Percentiles rank a stretch among this genome's conserved stretches.
phyloP scores from a whole-genome alignment of 2,797 vertebrate genomes.

The Centroberyx gerrardi region DNA sequence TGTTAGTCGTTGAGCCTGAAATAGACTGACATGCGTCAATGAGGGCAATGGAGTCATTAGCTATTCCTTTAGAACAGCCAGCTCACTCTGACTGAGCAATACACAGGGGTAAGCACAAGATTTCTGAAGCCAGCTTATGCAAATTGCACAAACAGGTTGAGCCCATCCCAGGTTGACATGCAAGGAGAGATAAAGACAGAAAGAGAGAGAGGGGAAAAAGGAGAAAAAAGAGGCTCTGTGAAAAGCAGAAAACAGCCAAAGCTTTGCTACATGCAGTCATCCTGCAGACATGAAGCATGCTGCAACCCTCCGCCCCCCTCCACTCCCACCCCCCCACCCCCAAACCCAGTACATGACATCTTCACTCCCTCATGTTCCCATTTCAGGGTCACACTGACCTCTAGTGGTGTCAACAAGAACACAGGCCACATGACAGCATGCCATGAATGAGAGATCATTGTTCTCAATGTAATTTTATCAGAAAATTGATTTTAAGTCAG shows the following conservation, averaged over 20 bases:
- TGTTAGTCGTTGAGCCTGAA: conserved; percentile 72
- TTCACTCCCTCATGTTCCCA: conserved; percentile 25
- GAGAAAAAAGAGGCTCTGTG: conserved; percentile 17
- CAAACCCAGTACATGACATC: conserved; percentile 44
- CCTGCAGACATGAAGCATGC: conserved; percentile 65
- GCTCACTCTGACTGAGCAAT: conserved; percentile 59
- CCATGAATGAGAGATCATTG: conserved; percentile 47
- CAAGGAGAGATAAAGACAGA: conserved; percentile 30
- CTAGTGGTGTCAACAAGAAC: conserved; percentile 75
- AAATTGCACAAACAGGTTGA: conserved; percentile 65
- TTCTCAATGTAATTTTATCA: conserved; percentile 63
- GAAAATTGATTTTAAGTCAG: conserved; percentile 77
- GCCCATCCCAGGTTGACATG: conserved; percentile 24
- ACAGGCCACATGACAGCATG: neutral
- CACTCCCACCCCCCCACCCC: conserved; percentile 53
- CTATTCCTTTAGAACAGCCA: conserved; percentile 74
- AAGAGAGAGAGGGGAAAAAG: neutral
- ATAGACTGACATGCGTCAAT: conserved; percentile 81
- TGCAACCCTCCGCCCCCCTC: conserved; percentile 54
- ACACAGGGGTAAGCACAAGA: conserved; percentile 45
- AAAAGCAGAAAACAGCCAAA: conserved; percentile 32
- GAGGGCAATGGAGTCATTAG: conserved; percentile 76
- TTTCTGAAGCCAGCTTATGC: conserved; percentile 67
- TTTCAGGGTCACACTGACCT: conserved; percentile 80
- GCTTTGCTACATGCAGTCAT: conserved; percentile 47